Evolutionary conservation across 2,797 vertebrate species (phyloP).

Genomic region (Holocentrus rufus): DNA sequence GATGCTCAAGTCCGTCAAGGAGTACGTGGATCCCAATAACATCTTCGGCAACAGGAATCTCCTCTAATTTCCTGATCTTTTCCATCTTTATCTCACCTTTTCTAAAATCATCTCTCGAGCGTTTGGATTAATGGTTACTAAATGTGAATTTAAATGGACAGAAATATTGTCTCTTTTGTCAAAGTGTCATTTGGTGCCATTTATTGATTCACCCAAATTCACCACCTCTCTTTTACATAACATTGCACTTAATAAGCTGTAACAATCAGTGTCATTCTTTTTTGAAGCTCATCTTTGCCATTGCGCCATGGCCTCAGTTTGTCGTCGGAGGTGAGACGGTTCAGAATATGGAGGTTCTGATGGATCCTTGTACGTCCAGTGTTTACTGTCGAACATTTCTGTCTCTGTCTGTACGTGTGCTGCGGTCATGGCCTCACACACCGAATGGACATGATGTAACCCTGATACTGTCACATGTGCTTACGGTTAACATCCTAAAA

Average conservation of each 20-base stretch:
- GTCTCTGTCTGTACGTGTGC: neutral
- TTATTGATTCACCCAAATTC: constrained; percentile 52
- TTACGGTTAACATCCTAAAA: constrained; percentile 39
- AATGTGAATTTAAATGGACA: constrained; percentile 64
- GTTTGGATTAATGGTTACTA: constrained; percentile 71
- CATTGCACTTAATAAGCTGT: constrained; percentile 67
- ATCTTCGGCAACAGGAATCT: constrained; percentile 99
- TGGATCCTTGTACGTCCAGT: neutral
- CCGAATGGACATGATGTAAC: constrained; percentile 40
- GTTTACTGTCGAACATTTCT: neutral
- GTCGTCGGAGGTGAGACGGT: constrained; percentile 21
- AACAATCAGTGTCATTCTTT: constrained; percentile 58
- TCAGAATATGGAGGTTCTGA: neutral
- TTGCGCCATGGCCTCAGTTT: constrained; percentile 36
- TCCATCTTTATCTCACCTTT: constrained; percentile 49
- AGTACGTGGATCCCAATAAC: constrained; percentile 96
- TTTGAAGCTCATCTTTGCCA: constrained; percentile 37
- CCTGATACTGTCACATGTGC: constrained; percentile 39
- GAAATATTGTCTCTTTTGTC: constrained; percentile 52
- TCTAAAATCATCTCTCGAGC: constrained; percentile 62
- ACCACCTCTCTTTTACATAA: constrained; percentile 48
- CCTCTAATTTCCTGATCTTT: constrained; percentile 82
- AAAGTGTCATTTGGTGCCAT: constrained; percentile 68
- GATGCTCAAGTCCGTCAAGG: constrained; percentile 97
- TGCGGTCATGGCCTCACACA: constrained; percentile 1